Evolutionary conservation across 1,140 invertebrate species (phyloP), one percentile per base, ranked within the genome.

Genomic region (Helicoverpa armigera): DNA sequence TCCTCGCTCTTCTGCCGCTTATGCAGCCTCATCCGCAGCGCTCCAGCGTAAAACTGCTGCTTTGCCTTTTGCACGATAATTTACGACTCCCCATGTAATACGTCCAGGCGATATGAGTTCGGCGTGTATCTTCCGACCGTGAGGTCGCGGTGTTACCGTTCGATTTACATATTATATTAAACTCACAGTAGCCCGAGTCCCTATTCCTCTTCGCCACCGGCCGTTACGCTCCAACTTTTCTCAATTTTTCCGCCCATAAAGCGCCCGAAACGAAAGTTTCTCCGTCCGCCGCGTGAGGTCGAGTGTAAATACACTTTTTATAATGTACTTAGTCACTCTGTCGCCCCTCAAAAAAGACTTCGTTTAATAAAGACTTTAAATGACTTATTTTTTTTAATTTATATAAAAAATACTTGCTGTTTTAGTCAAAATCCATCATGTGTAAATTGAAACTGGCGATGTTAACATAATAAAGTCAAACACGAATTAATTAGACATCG

Each of bases 91-190:
- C 92, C 82, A 85, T 89, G 89, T 92, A 92, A 93, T 93, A 94
- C 88, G 90, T 93, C 90, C 85, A 87, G 79, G 84, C 90, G 87
- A 94, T 94, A 94, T 93, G 92, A 94, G 90, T 90, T 90, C 83
- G 87, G 86, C 84, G 78, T 87, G 84, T 87, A 85, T 88, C 88
- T 82, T 74, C 86, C 87, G 85, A 90, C 83, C 87, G 85, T 87
- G 86, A 92, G 91, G 91, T 90, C 91, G 88, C 89, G 85, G 84
- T 88, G 89, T 87, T 86, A 88, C 86, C 89, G 88, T 93, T 91
- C 92, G 91, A 94, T 94, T 94, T 94, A 93, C 93, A 94, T 94
- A 94, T 94, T 94, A 94, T 94, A 94, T 94, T 94, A 94, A 94
- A 94, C 82, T 89, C 88, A 77, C 83, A 90, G 86, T 84, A 86